Evolutionary conservation across 2,888 invertebrate genomes (phyloP), one percentile per base, ranked within the genome.

Genomic region (Rhodophaea formosa): DNA sequence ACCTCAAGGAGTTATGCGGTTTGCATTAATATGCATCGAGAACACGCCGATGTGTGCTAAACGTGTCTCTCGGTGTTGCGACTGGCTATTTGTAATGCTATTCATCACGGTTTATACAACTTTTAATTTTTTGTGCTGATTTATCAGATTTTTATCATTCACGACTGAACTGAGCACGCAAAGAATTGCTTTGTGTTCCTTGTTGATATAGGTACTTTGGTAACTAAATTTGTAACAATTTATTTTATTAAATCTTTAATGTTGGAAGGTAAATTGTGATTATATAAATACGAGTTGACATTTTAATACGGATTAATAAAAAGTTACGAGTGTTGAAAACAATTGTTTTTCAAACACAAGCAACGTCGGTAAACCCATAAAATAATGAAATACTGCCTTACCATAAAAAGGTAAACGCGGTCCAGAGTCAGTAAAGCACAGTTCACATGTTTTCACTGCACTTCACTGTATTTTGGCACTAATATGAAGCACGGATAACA

Each of bases 1-100:
- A 56, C 57, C 60, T 58, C 58, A 77, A 75, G 75, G 74, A 77
- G 79, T 79, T 81, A 81, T 80, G 81, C 72, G 77, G 76, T 79
- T 70, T 74, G 67, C 77, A 84, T 86, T 84, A 84, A 81, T 82
- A 86, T 84, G 83, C 80, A 84, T 80, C 75, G 76, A 80, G 82
- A 79, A 72, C 78, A 67, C 66, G 69, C 68, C 70, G 62, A 68
- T 71, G 71, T 71, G 68, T 71, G 69, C 68, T 70, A 72, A 74
- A 72, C 70, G 71, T 73, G 74, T 64, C 60, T 70, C 67, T 71
- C 58, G 60, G 67, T 71, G 68, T 70, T 70, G 63, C 68, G 63
- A 65, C 69, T 46, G 51, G 59, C 57, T 62, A 58, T 61, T 58
- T 12, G 44, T 56, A 14, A 47, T 52, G 42, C 32, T n/a, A 39